Evolutionary conservation across 2,797 vertebrate species (phyloP).

Genomic region (Cuculus canorus): DNA sequence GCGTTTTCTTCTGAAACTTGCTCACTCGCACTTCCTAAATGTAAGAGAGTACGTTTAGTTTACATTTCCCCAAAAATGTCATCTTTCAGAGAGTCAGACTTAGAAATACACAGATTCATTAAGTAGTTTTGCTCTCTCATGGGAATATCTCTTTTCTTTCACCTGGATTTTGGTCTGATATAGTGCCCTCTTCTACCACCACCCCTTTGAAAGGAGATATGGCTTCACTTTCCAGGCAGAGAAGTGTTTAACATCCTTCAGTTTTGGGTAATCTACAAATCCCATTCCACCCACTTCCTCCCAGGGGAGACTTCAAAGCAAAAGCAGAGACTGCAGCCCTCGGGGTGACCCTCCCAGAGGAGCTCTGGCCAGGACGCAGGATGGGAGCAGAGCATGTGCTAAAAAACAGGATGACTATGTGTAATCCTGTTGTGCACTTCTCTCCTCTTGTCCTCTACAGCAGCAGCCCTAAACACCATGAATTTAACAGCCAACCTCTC

Average conservation of each 20-base stretch:
- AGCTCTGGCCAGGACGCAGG: not conserved
- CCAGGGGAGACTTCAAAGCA: not conserved
- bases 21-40: not conserved
- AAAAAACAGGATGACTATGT: conserved; percentile 38
- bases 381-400: not conserved
- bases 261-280: not conserved
- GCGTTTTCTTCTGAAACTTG: not conserved
- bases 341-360: not conserved
- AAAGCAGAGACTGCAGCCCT: conserved; percentile 1
- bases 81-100: not conserved
- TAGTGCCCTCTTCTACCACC: not conserved
- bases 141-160: not conserved
- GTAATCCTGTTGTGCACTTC: not conserved
- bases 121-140: not conserved
- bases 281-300: conserved; percentile 2
- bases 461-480: fast-evolving
- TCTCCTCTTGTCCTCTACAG: not conserved
- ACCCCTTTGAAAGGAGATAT: not conserved
- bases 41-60: not conserved
- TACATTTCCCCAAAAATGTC: not conserved
- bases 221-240: not conserved
- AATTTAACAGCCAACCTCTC: not conserved
- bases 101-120: not conserved
- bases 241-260: not conserved
- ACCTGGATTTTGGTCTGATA: not conserved